Conservation (phyloP, 2,797 vertebrate species). For the Hydrocynus forskahlii region DNA sequence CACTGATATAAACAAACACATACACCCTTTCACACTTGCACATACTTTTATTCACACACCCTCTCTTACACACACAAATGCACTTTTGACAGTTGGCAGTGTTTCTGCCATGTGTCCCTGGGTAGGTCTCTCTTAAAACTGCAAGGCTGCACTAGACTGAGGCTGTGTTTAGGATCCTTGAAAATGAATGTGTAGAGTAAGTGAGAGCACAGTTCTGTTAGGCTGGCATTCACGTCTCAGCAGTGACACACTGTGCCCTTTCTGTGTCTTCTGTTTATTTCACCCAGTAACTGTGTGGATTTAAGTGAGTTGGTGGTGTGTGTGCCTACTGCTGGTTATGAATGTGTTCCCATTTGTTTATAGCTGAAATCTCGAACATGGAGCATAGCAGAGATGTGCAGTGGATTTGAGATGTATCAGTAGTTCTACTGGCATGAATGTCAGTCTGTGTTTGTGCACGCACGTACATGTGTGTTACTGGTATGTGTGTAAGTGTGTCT, state of each 20-base stretch:
- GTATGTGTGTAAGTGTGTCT: constrained; percentile 17
- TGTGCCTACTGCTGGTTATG: neutral
- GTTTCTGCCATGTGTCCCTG: constrained; percentile 15
- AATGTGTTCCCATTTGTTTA: neutral
- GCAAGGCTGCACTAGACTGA: constrained; percentile 31
- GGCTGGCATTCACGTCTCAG: constrained; percentile 22
- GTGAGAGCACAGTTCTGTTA: constrained; percentile 26
- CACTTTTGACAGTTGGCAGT: constrained; percentile 38
- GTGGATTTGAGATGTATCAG: neutral
- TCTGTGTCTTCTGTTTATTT: constrained; percentile 32
- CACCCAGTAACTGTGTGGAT: neutral
- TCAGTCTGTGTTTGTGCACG: constrained; percentile 12
- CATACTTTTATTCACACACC: constrained; percentile 7
- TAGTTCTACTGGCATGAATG: constrained; percentile 21
- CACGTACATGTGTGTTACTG: constrained; percentile 21
- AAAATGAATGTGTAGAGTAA: constrained; percentile 45
- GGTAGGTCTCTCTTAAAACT: constrained; percentile 17
- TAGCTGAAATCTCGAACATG: neutral
- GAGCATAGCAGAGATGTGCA: constrained; percentile 6
- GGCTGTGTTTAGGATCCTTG: constrained; percentile 36
- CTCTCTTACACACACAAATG: neutral
- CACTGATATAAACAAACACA: constrained; percentile 20
- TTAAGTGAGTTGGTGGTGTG: neutral
- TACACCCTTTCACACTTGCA: constrained; percentile 4
- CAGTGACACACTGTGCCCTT: constrained; percentile 37